Conservation (phyloP, 2,797 vertebrate genomes). For the Coendou prehensilis region DNA sequence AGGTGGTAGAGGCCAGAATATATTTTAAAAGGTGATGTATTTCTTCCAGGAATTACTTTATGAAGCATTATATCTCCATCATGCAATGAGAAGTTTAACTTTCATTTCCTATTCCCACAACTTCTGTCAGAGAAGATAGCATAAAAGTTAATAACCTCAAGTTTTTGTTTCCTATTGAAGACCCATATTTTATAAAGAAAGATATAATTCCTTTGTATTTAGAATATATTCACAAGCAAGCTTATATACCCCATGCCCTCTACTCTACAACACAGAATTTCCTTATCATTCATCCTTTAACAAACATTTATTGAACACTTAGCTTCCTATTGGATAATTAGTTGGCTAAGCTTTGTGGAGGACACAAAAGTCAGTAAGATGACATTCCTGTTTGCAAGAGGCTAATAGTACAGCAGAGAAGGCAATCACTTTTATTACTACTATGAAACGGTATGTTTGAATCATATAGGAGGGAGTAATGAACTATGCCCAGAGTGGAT, state of each 20-base stretch:
- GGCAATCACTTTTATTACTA: not conserved
- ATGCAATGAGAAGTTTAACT: slow-evolving; percentile 9
- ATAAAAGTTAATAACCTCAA: not conserved
- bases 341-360: not conserved
- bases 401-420: not conserved
- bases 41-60: not conserved
- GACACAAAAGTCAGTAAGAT: not conserved
- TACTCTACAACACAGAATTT: not conserved
- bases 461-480: not conserved
- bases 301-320: not conserved
- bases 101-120: not conserved
- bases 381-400: not conserved
- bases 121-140: not conserved
- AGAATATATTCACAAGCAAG: not conserved
- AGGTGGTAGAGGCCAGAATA: too few relatives aligned
- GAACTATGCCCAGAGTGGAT: not conserved
- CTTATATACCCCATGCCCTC: not conserved
- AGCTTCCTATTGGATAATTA: not conserved
- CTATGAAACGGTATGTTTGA: not conserved
- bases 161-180: not conserved
- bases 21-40: not conserved
- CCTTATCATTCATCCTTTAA: not conserved
- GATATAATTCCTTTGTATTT: not conserved
- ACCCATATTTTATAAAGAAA: not conserved
- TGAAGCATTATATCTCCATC: not conserved